Base-by-base conservation (phyloP, 2,888 invertebrate species). In the Venustoraphidia nigricollis region DNA sequence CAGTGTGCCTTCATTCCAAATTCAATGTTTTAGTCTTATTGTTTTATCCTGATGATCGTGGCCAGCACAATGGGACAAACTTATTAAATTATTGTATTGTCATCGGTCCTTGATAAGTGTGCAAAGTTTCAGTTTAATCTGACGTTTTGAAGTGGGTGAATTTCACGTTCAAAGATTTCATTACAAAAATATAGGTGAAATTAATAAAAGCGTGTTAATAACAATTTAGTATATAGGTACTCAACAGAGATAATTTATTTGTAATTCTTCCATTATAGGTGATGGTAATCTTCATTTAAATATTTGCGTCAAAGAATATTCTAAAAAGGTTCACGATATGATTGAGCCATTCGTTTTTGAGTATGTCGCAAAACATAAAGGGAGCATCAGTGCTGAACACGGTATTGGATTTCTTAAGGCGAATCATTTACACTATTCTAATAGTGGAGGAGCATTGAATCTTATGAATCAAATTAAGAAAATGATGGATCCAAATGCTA, bases 201-300 rank as follows among this genome's bases (percentile, higher is more conserved):
- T n/a, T n/a, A n/a, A n/a, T n/a, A n/a, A n/a, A n/a, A n/a, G n/a
- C n/a, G n/a, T n/a, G n/a, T n/a, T n/a, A n/a, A n/a, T n/a, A n/a
- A n/a, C n/a, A n/a, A n/a, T n/a, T n/a, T n/a, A n/a, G n/a, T n/a
- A n/a, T n/a, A n/a, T n/a, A n/a, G n/a, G n/a, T n/a, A n/a, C n/a
- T n/a, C n/a, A 14, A 17, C 17, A 13, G n/a, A 13, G 8, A 8
- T 13, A 4, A 6, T 41, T 41, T 8, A 14, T 27, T n/a, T n/a
- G n/a, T n/a, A n/a, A 43, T 27, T 27, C 3, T 8, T 43, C 10
- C 27, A 27, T 44, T 46, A 0, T 58, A 85, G 88, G 86, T 10
- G 97, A 97, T 66, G 89, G 92, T 9, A 98, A 98, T 68, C 73
- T 96, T 36, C 97, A 98, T 67, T 71, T 97, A 50, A 94, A 95